phyloP scores from a whole-genome alignment of 2,113 vertebrate species.

The Microtus pennsylvanicus region DNA sequence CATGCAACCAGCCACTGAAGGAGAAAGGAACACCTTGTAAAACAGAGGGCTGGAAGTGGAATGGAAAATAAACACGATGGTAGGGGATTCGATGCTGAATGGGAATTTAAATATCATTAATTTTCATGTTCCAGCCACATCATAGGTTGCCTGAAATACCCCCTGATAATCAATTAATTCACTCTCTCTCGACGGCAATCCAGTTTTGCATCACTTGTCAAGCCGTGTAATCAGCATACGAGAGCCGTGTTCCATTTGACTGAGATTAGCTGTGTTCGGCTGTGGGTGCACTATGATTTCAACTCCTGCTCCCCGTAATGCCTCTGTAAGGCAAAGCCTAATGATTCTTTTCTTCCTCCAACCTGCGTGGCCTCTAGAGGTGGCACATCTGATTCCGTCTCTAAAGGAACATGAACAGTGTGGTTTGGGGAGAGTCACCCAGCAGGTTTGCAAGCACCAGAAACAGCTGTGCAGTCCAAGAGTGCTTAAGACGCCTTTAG shows the following conservation, averaged over 20 bases:
- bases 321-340: constrained; percentile 65
- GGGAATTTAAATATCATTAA: constrained; percentile 53
- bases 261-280: constrained; percentile 56
- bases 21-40: constrained; percentile 19
- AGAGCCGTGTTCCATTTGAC: not conserved
- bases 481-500: constrained; percentile 51
- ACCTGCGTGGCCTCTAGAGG: constrained; percentile 61
- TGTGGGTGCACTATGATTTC: not conserved
- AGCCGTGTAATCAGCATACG: not conserved
- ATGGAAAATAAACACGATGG: not conserved
- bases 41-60: constrained; percentile 6
- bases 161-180: constrained; percentile 56
- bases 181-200: constrained; percentile 49
- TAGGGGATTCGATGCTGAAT: not conserved
- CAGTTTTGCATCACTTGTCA: not conserved
- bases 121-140: constrained; percentile 25
- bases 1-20: not conserved
- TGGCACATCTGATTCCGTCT: constrained; percentile 48
- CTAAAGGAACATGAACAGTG: constrained; percentile 63
- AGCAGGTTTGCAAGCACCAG: constrained; percentile 60
- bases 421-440: constrained; percentile 68
- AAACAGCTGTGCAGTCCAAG: constrained; percentile 24
- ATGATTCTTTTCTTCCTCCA: constrained; percentile 62
- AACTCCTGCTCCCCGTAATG: constrained; percentile 1
- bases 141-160: constrained; percentile 11